Conservation (phyloP, 2,888 invertebrate species). For the Sesamia inferens region DNA sequence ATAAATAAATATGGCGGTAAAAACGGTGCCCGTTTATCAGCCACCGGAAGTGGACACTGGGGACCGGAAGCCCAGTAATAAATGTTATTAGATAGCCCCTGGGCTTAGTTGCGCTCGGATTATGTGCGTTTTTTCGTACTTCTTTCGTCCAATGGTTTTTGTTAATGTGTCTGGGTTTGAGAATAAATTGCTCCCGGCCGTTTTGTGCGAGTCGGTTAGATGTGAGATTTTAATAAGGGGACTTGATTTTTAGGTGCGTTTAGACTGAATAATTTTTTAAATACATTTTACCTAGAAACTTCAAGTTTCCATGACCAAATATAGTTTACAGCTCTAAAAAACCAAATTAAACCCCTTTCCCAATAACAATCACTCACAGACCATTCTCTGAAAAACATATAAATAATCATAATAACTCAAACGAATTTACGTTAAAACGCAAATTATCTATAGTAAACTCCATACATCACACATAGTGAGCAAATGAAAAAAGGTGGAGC, state of each 20-base stretch:
- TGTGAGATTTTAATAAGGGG: slow-evolving; percentile 39
- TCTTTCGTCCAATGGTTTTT: slow-evolving; percentile 84
- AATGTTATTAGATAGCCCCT: slow-evolving; percentile 90
- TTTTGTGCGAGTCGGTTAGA: slow-evolving; percentile 70
- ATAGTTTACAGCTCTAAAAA: background rate
- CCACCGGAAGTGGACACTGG: slow-evolving; percentile 88
- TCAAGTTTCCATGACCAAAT: background rate
- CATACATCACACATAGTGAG: slow-evolving; percentile 29
- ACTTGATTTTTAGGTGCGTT: slow-evolving; percentile 18
- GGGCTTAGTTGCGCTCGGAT: slow-evolving; percentile 87
- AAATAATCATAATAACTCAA: background rate
- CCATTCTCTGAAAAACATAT: background rate
- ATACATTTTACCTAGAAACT: background rate
- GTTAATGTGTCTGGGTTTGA: slow-evolving; percentile 88
- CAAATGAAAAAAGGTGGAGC: slow-evolving; percentile 50
- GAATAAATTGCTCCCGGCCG: slow-evolving; percentile 85
- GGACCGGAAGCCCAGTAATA: slow-evolving; percentile 87
- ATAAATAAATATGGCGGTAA: slow-evolving; percentile 90
- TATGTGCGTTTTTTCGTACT: slow-evolving; percentile 82
- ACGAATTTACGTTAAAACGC: slow-evolving; percentile 8
- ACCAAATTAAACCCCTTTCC: background rate
- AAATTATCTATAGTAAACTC: slow-evolving; percentile 43
- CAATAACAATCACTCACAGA: background rate
- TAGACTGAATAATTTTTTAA: slow-evolving; percentile 17
- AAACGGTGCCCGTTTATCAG: slow-evolving; percentile 90